Evolutionary conservation across 1,140 invertebrate species (phyloP).

Genomic region (Drosophila ogumai): DNA sequence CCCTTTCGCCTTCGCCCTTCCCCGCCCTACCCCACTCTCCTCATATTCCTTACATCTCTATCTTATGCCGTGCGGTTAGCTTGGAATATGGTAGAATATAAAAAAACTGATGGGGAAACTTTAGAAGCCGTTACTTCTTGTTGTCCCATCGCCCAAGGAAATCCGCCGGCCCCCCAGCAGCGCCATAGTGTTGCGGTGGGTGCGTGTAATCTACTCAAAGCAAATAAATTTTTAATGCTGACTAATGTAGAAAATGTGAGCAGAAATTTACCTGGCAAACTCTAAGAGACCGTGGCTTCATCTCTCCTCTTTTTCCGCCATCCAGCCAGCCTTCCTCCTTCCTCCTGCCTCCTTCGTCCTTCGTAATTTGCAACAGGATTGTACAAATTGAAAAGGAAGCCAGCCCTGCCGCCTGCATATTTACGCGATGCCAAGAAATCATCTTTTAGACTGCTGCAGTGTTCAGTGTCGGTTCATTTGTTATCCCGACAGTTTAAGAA

Average conservation of each 20-base stretch:
- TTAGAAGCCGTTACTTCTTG: slow-evolving; percentile 54
- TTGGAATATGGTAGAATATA: slow-evolving; percentile 40
- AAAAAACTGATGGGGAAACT: slow-evolving; percentile 46
- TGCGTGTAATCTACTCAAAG: slow-evolving; percentile 78
- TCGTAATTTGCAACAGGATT: slow-evolving; percentile 51
- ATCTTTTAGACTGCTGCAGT: slow-evolving; percentile 15
- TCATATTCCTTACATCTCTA: slow-evolving; percentile 27
- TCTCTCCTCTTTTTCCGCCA: slow-evolving; percentile 16
- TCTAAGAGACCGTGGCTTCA: slow-evolving; percentile 28
- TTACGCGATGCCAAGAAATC: slow-evolving; percentile 14
- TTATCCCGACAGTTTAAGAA: slow-evolving; percentile 2
- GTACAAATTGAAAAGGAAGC: slow-evolving; percentile 60
- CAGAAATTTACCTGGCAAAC: slow-evolving; percentile 69
- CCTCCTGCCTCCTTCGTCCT: slow-evolving; percentile 22
- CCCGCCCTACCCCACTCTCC: slow-evolving; percentile 11
- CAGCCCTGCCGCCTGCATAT: slow-evolving; percentile 19
- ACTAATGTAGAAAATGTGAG: slow-evolving; percentile 80
- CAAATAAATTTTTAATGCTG: slow-evolving; percentile 82
- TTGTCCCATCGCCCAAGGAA: slow-evolving; percentile 18
- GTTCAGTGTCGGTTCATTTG: slow-evolving; percentile 4
- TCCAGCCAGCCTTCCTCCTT: slow-evolving; percentile 17
- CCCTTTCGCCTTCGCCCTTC: slow-evolving; percentile 1
- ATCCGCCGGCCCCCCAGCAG: slow-evolving; percentile 1
- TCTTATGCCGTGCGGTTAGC: slow-evolving; percentile 40
- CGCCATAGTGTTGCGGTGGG: slow-evolving; percentile 35